Percentiles rank a stretch among this genome's conserved stretches.
Conservation (phyloP, 1,140 invertebrate species). For the Cotesia typhae region DNA sequence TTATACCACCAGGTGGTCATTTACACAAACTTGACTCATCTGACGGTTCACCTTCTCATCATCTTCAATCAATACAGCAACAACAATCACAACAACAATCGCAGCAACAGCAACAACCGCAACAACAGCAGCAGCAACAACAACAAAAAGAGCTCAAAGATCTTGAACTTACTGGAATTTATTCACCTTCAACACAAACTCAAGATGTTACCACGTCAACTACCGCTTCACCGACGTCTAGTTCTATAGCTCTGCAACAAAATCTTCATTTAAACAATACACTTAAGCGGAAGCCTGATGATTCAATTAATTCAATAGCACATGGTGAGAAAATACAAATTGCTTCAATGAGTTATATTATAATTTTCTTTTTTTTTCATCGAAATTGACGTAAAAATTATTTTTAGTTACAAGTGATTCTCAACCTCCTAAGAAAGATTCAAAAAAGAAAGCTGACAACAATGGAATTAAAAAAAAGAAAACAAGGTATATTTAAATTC, state of each 20-base stretch:
- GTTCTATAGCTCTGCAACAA: slow-evolving; percentile 58
- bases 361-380: slow-evolving; percentile 18
- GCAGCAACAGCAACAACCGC: slow-evolving; percentile 48
- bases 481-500: slow-evolving; percentile 74
- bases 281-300: slow-evolving; percentile 59
- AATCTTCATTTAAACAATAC: slow-evolving; percentile 56
- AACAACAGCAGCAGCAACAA: slow-evolving; percentile 49
- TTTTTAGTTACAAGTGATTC: slow-evolving; percentile 59
- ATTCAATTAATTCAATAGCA: slow-evolving; percentile 55
- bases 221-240: slow-evolving; percentile 50
- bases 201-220: slow-evolving; percentile 62
- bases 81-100: slow-evolving; percentile 51
- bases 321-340: slow-evolving; percentile 50
- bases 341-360: background rate
- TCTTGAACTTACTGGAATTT: slow-evolving; percentile 61
- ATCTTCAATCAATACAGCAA: slow-evolving; percentile 50
- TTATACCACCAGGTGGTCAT: slow-evolving; percentile 61
- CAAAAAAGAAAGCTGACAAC: slow-evolving; percentile 86
- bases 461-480: slow-evolving; percentile 94
- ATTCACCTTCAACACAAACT: slow-evolving; percentile 57
- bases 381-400: slow-evolving; percentile 1
- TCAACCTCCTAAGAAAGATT: slow-evolving; percentile 73
- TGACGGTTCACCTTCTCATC: slow-evolving; percentile 63
- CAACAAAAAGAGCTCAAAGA: slow-evolving; percentile 62
- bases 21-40: slow-evolving; percentile 66